Evolutionary conservation across 2,113 vertebrate species (phyloP), one percentile per base, ranked within the genome.

Genomic region (Xyrauchen texanus): DNA sequence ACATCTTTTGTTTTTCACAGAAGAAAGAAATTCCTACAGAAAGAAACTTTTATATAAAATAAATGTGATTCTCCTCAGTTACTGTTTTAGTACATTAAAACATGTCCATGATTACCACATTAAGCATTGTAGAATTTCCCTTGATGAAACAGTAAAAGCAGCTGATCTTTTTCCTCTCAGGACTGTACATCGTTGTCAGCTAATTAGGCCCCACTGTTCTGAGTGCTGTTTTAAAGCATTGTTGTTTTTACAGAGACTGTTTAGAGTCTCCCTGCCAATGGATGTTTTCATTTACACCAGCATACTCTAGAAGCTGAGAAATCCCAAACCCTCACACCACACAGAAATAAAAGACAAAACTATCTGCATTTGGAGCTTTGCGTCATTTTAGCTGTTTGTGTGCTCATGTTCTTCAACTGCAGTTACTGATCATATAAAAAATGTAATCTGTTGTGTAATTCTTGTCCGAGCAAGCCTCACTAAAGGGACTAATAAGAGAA

Each of bases 171-270:
- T 76, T 61, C 63, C 77, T 67, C 78, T 81, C 49, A 83, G 83
- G 80, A 84, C 64, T 52, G 51, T 67, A 7, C 16, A 8, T 60
- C 77, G 81, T 68, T 74, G 61, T 81, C 77, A 58, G 57, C 82
- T 83, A 87, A 87, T 87, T 87, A 87, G 79, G 60, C 77, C 68
- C 81, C 70, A 85, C 86, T 87, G 83, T 87, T 84, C 71, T 68
- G 72, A 84, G 78, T 4, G 77, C 68, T 58, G 58, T 72, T 73
- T 69, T 63, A 86, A 83, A 83, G 80, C 68, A 77, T 77, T 79
- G 71, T 76, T 76, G 53, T 68, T 82, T 83, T 79, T 81, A 68
- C 55, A 67, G 76, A 71, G 70, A 68, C 49, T 78, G 66, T 78
- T 84, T 79, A 76, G 68, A 11, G 13, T 77, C 63, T 79, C 80